Percentiles rank a stretch among this genome's conserved stretches.
phyloP scores from a whole-genome alignment of 2,888 invertebrate species.

The Lycia hirtaria region DNA sequence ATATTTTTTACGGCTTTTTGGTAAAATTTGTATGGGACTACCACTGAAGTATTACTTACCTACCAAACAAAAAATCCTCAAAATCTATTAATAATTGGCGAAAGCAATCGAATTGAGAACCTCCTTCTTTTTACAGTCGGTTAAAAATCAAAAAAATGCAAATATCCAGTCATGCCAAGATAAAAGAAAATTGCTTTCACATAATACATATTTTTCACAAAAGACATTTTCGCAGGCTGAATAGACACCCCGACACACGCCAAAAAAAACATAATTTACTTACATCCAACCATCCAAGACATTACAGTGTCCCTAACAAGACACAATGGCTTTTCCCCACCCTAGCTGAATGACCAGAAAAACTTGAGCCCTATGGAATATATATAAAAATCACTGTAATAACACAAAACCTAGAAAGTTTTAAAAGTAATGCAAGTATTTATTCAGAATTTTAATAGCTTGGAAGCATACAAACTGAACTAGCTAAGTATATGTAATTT shows the following conservation, averaged over 20 bases:
- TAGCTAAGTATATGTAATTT: too few relatives aligned
- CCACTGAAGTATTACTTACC: too few relatives aligned
- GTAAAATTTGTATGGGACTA: too few relatives aligned
- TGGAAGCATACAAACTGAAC: too few relatives aligned
- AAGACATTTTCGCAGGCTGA: slow-evolving; percentile 41
- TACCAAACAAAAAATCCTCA: too few relatives aligned
- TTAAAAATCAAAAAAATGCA: background rate
- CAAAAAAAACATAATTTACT: slow-evolving; percentile 80
- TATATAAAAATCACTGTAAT: background rate
- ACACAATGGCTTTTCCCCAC: slow-evolving; percentile 80
- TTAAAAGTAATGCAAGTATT: too few relatives aligned
- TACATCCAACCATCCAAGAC: slow-evolving; percentile 79
- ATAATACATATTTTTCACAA: slow-evolving; percentile 36
- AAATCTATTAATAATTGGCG: too few relatives aligned
- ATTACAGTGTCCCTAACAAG: slow-evolving; percentile 80
- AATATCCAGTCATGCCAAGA: slow-evolving; percentile 11
- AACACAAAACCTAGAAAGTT: background rate
- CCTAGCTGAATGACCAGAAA: slow-evolving; percentile 55
- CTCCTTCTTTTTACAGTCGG: too few relatives aligned
- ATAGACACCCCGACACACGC: slow-evolving; percentile 52
- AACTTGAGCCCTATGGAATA: slow-evolving; percentile 48
- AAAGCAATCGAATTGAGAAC: too few relatives aligned
- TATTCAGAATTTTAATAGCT: too few relatives aligned
- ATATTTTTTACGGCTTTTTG: too few relatives aligned
- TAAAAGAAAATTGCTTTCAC: slow-evolving; percentile 32